Conservation (phyloP, 2,113 vertebrate species). For the Hippotragus niger region DNA sequence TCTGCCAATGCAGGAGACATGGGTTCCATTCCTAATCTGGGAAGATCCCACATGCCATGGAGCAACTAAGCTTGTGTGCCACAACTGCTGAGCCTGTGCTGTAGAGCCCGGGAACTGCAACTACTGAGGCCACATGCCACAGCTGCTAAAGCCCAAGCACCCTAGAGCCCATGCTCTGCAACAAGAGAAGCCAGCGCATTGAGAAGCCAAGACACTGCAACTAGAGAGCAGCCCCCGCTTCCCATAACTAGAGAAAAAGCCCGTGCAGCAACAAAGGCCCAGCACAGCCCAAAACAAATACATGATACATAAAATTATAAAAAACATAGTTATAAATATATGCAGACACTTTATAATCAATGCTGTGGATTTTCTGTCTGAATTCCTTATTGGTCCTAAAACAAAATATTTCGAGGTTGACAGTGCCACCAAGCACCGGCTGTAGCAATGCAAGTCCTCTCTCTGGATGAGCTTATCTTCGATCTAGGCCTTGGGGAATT, state of each 20-base stretch:
- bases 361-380: neutral
- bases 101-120: neutral
- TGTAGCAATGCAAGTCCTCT: neutral
- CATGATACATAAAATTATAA: neutral
- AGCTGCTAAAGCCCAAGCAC: neutral
- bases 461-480: neutral
- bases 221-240: neutral
- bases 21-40: neutral
- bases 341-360: neutral
- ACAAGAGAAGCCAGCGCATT: neutral
- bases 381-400: neutral
- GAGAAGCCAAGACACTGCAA: neutral
- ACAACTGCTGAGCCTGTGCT: neutral
- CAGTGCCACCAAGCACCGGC: neutral
- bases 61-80: neutral
- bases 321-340: neutral
- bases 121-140: neutral
- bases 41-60: neutral
- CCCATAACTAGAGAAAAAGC: neutral
- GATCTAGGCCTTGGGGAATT: constrained; percentile 21
- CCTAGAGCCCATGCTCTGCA: neutral
- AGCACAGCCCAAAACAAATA: neutral
- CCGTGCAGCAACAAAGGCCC: neutral
- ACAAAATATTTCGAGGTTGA: neutral
- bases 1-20: neutral